These are phyloP conservation scores for Drosophila parthenogenetica DNA, from an alignment of 2,888 invertebrate genomes.

Conservation along the genomic window DNA sequence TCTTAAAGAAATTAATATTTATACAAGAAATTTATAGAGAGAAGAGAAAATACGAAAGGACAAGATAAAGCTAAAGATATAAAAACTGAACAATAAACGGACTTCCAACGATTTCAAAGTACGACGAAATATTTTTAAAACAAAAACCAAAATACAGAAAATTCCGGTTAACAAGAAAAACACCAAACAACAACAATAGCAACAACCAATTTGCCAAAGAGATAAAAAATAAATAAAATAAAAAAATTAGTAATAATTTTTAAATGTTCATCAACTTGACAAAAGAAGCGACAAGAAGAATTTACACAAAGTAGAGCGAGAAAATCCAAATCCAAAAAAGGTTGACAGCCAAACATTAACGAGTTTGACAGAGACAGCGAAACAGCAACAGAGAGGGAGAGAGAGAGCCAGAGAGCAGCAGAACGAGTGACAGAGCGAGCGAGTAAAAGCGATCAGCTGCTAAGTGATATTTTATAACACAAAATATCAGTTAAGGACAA, in stretches of 20 bases:
- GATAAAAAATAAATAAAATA: constrained; percentile 14
- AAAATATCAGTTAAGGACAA: constrained; percentile 79
- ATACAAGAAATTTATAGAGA: constrained; percentile 53
- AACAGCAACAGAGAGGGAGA: not conserved
- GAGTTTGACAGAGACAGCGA: constrained; percentile 20
- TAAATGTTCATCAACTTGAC: constrained; percentile 4
- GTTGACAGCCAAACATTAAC: constrained; percentile 6
- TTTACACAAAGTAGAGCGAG: constrained; percentile 50
- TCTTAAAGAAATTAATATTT: constrained; percentile 74
- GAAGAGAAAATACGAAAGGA: constrained; percentile 11
- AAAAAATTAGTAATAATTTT: not conserved
- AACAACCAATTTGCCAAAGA: constrained; percentile 65
- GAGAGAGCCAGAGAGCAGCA: not conserved
- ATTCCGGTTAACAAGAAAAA: constrained; percentile 47
- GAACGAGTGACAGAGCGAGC: not conserved
- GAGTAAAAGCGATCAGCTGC: constrained; percentile 57
- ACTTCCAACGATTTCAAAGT: constrained; percentile 84
- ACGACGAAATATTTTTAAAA: constrained; percentile 80
- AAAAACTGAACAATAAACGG: constrained; percentile 55
- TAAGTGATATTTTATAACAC: constrained; percentile 75
- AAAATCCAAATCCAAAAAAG: constrained; percentile 20
- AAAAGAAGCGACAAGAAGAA: constrained; percentile 57
- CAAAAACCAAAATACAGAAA: constrained; percentile 13
- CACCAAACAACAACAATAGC: constrained; percentile 39
- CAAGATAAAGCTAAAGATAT: constrained; percentile 25